These are phyloP conservation scores for Athene noctua DNA, from an alignment of 2,113 vertebrate genomes.

Conservation along the genomic window DNA sequence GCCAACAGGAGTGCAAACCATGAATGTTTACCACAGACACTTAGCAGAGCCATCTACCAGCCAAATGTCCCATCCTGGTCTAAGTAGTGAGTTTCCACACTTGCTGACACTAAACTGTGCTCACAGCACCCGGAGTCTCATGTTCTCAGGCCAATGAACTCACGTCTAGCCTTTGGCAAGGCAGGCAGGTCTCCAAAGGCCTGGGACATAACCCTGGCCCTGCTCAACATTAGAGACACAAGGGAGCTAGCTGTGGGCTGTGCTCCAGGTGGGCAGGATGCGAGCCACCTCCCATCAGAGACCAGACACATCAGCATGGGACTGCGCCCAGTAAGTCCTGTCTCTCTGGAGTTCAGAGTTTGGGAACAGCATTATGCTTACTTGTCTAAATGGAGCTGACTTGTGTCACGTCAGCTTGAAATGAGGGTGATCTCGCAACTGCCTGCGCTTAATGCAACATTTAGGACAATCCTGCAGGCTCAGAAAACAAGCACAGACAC, in stretches of 20 bases:
- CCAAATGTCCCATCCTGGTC: not conserved
- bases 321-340: rapidly evolving
- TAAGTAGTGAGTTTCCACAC: not conserved
- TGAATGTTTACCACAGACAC: not conserved
- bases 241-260: not conserved
- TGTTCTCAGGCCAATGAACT: not conserved
- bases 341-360: not conserved
- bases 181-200: not conserved
- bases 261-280: not conserved
- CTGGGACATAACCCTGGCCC: not conserved
- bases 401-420: not conserved
- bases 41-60: not conserved
- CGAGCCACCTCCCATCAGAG: not conserved
- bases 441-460: not conserved
- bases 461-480: not conserved
- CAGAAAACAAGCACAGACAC: not conserved
- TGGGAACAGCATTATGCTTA: not conserved
- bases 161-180: rapidly evolving
- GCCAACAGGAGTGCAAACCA: not conserved
- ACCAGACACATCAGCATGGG: not conserved
- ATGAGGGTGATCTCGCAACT: not conserved
- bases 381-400: not conserved
- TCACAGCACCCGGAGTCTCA: not conserved
- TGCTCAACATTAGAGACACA: not conserved
- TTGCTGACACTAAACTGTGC: not conserved